Evolutionary conservation across 2,797 vertebrate species (phyloP).

Genomic region (Anomalospiza imberbis): DNA sequence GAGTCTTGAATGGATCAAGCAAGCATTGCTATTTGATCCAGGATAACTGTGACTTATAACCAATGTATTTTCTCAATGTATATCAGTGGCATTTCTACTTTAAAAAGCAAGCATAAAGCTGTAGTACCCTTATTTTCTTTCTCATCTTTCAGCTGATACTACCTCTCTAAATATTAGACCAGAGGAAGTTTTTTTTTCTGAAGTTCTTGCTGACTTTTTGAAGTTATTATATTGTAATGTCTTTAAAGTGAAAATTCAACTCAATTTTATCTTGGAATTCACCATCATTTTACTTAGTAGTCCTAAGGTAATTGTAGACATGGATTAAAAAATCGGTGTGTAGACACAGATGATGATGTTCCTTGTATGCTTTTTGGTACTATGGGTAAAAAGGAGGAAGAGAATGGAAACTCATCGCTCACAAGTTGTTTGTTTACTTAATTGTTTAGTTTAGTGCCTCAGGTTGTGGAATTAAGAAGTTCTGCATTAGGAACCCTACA

Average conservation of each 20-base stretch:
- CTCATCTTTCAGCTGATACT: not conserved
- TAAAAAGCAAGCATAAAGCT: not conserved
- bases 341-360: not conserved
- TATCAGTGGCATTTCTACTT: not conserved
- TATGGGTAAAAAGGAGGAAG: not conserved
- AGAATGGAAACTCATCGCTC: not conserved
- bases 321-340: not conserved
- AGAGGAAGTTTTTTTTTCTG: not conserved
- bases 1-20: not conserved
- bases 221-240: not conserved
- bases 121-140: not conserved
- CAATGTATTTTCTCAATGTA: not conserved
- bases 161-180: not conserved
- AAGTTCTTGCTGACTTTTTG: not conserved
- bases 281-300: not conserved
- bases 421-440: constrained; percentile 2
- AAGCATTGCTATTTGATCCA: not conserved
- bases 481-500: constrained; percentile 82
- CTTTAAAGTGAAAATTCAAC: not conserved
- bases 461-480: constrained; percentile 80
- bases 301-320: not conserved
- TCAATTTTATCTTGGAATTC: not conserved
- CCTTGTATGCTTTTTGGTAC: not conserved
- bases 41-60: not conserved
- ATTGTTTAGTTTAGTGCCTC: constrained; percentile 79